Base-by-base conservation (phyloP, 1,140 invertebrate species). In the Drosophila kepulauana region DNA sequence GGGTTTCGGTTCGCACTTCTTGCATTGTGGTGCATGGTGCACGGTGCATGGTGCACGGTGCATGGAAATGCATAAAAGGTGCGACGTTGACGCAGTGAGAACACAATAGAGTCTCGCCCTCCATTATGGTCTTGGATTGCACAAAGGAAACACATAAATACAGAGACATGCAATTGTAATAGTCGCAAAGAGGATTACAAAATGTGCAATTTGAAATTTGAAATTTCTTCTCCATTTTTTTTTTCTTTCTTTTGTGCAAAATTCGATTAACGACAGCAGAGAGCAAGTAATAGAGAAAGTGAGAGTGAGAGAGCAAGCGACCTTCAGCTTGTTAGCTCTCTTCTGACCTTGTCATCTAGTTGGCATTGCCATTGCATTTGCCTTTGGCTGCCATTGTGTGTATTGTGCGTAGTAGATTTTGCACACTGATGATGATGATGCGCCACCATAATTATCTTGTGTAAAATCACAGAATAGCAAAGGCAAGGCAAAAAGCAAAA, bases 391-490 rank as follows among this genome's bases (percentile, higher is more conserved):
- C 8, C 11, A 33, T 8, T 54, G 51, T 54, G 28, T 6, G 51
- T 33, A 15, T 8, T 54, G 51, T 52, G 25, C n/a, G 49, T 52
- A 30, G 49, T 52, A 30, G 25, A 25, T 30, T 52, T 30, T 52
- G 35, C 8, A 13, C 41, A 2, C 4, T 28, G 48, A 8, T 51
- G 49, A 20, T n/a, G 49, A 28, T 13, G 49, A 25, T 25, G 11
- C 11, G n/a, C 57, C 45, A 62, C 1, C 59, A 62, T 62, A 62
- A 62, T 62, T 62, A 62, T 62, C 45, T 11, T 20, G 28, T 15
- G 59, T 15, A 20, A 51, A 62, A 59, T 59, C 38, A 28, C 35
- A 59, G n/a, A 62, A 49, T 25, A 25, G 20, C 20, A 25, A 25
- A 25, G 3, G 20, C 20, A 25, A 20, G 20, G 48, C 25, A 52